Base-by-base conservation (phyloP, 2,888 invertebrate genomes). In the Adineta ricciae region DNA sequence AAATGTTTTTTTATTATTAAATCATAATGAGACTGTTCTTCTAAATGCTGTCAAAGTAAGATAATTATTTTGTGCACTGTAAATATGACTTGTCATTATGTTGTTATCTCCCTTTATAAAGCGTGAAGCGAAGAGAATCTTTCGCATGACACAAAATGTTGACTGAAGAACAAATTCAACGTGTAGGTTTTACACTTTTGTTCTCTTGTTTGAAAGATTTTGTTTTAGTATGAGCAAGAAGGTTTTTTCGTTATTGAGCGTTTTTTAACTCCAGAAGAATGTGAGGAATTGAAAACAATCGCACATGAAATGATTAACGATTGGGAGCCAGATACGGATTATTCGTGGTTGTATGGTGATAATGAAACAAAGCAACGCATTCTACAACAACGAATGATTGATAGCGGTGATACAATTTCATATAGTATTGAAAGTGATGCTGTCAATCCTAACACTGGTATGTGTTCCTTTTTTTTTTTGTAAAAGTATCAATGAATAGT, bases 351-450 rank as follows among this genome's bases (percentile, higher is more conserved):
- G 4, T 32, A 49, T 83, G 19, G 4, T n/a, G 21, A 3, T 84
- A 90, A 91, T 87, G 93, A 93, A 90, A 93, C 93, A 88, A 56
- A 72, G n/a, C 72, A 41, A 46, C 41, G 72, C 84, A 87, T n/a
- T 3, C 11, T 0, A 32, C 27, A n/a, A 87, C 91, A 91, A 19
- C 97, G 97, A 90, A 98, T 98, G 89, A 88, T 97, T 87, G 94
- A 95, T 84, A 97, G 97, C 88, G 94, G 94, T 41, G 95, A 97
- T 89, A 97, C 96, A 90, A 94, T 98, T 73, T 92, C 95, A 84
- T 94, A 93, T 89, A 98, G 99, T 91, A 96, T 94, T 89, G 98
- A 99, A 91, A 92, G 93, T 16, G 94, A 93, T 8, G 95, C 95
- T 0, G 87, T 96, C 8, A 94, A 93, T 73, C 32, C 56, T 11